These are phyloP conservation scores for Corapipo altera DNA, from an alignment of 2,113 vertebrate genomes.

Conservation along the genomic window DNA sequence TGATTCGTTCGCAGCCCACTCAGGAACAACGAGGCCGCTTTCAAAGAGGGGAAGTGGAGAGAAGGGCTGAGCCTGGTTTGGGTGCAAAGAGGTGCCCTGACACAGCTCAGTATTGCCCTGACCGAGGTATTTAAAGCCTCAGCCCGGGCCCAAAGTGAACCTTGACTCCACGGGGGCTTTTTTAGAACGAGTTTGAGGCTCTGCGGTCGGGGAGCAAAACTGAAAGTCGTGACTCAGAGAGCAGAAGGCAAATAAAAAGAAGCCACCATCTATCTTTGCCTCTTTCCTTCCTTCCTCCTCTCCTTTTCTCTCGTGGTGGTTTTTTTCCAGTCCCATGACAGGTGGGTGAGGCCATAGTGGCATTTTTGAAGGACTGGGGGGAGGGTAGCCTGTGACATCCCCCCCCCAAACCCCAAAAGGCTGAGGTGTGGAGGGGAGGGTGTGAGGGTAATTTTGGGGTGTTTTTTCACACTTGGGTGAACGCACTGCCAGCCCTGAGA, in stretches of 20 bases:
- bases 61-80: background rate
- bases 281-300: background rate
- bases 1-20: background rate
- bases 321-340: background rate
- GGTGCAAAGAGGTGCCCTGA: background rate
- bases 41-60: slow-evolving; percentile 17
- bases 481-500: background rate
- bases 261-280: background rate
- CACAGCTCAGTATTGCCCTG: background rate
- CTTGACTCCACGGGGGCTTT: background rate
- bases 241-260: background rate
- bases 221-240: slow-evolving; percentile 26
- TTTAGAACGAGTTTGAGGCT: background rate
- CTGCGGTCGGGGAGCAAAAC: background rate
- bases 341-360: background rate
- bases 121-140: background rate
- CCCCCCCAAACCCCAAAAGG: background rate
- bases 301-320: background rate
- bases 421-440: background rate
- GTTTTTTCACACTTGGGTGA: background rate
- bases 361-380: background rate
- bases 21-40: background rate
- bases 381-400: background rate
- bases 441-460: background rate
- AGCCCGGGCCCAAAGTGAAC: background rate